These are phyloP conservation scores for Rhincodon typus DNA, from an alignment of 2,797 vertebrate species.

Conservation along the genomic window DNA sequence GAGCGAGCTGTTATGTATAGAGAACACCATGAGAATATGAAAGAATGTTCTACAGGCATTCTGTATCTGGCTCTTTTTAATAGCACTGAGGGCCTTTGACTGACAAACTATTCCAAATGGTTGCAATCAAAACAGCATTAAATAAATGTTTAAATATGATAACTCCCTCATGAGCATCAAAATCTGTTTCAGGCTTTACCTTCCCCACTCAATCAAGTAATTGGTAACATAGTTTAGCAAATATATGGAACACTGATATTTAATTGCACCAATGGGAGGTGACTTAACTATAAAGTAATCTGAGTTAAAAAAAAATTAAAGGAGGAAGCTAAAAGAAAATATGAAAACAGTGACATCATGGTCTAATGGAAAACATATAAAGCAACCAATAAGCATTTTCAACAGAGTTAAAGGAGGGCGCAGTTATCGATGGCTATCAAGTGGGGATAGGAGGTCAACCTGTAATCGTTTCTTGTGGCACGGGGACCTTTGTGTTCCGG, in stretches of 20 bases:
- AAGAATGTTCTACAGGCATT: background rate
- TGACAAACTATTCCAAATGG: background rate
- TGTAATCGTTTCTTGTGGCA: background rate
- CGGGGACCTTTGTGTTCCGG: background rate
- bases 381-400: background rate
- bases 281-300: background rate
- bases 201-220: background rate
- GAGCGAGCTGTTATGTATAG: background rate
- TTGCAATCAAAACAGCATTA: background rate
- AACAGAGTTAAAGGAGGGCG: background rate
- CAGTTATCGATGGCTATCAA: background rate
- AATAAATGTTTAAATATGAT: constrained; percentile 22
- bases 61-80: background rate
- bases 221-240: background rate
- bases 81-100: background rate
- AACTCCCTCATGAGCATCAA: background rate
- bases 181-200: background rate
- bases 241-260: background rate
- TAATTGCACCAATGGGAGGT: constrained; percentile 28
- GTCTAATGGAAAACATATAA: constrained; percentile 27
- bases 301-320: background rate
- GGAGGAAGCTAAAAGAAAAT: background rate
- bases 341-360: constrained; percentile 20
- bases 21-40: background rate
- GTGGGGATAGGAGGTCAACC: background rate